Evolutionary conservation across 2,888 invertebrate species (phyloP), one percentile per base, ranked within the genome.

Genomic region (Thera britannica): DNA sequence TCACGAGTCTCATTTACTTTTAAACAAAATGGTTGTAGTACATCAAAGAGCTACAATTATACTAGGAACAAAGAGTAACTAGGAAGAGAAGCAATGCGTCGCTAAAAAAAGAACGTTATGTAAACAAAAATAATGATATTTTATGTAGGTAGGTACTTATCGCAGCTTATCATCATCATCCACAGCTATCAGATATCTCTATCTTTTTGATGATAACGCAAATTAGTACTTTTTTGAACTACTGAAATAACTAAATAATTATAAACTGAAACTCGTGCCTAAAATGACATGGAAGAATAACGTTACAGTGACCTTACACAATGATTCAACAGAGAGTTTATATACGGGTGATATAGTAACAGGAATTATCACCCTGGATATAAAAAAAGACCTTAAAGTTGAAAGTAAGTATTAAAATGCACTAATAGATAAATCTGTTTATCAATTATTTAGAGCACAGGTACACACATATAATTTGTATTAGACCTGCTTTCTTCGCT

Each of bases 261-360:
- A 3, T 12, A 34, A 8, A 34, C 34, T 12, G 12, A 49, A 7
- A 8, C 2, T 9, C 5, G 23, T 34, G 6, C 2, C 4, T 5
- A 34, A 52, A 71, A 92, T 92, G 92, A 72, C 83, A 71, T 88
- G 87, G 85, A 81, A 84, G 41, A 83, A 76, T 68, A 89, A 87
- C 77, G 77, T 83, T 12, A 67, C 3, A 11, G 79, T 93, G 63
- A 81, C 77, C 36, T 74, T 93, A 46, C 88, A 92, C 70, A 88
- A 86, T 81, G 86, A 88, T 75, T 83, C 86, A 12, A 86, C 85
- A 49, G 88, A 84, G 64, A 83, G 80, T 74, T 86, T 90, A 77
- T 90, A 90, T 68, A 81, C 89, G 8, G 92, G 92, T 69, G 88
- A 90, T 77, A 86, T 92, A 60, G 88, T 93, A 51, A 92, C 93